phyloP scores from a whole-genome alignment of 2,888 invertebrate genomes.

The Allophyes oxyacanthae region DNA sequence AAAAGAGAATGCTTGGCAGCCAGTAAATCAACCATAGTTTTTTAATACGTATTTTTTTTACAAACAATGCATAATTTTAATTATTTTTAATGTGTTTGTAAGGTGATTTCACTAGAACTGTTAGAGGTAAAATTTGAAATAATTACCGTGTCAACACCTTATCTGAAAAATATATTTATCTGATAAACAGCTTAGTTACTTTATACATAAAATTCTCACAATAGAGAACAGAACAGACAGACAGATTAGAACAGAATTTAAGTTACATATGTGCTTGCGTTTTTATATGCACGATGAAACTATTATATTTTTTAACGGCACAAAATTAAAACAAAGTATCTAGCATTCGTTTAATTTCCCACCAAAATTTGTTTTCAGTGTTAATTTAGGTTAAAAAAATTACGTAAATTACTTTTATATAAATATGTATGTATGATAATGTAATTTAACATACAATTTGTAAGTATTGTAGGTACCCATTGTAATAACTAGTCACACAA shows the following conservation, averaged over 20 bases:
- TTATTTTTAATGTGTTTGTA: no score
- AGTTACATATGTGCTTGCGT: constrained; percentile 10
- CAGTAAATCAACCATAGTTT: not conserved
- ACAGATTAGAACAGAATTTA: constrained; percentile 9
- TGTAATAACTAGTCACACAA: not conserved
- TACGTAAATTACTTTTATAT: constrained; percentile 10
- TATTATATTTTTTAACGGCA: constrained; percentile 10
- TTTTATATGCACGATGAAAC: constrained; percentile 21
- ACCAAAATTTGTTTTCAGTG: constrained; percentile 10
- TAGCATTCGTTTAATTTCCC: constrained; percentile 1
- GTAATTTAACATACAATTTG: constrained; percentile 17
- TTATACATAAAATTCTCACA: constrained; percentile 10
- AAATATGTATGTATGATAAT: constrained; percentile 36
- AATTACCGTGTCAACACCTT: no score
- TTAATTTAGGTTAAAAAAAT: constrained; percentile 19
- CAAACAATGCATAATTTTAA: no score
- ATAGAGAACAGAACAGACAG: constrained; percentile 3
- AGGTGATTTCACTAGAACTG: no score
- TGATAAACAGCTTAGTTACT: no score
- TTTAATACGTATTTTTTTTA: no score
- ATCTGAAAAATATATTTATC: no score
- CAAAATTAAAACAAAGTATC: constrained; percentile 19
- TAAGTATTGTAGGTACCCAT: constrained; percentile 7
- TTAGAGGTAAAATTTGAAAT: no score
- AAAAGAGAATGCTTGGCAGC: not conserved